A percentile compares a stretch with the other conserved stretches of the same genome.
phyloP scores from a whole-genome alignment of 2,797 vertebrate genomes.

The Rhynchonycteris naso region DNA sequence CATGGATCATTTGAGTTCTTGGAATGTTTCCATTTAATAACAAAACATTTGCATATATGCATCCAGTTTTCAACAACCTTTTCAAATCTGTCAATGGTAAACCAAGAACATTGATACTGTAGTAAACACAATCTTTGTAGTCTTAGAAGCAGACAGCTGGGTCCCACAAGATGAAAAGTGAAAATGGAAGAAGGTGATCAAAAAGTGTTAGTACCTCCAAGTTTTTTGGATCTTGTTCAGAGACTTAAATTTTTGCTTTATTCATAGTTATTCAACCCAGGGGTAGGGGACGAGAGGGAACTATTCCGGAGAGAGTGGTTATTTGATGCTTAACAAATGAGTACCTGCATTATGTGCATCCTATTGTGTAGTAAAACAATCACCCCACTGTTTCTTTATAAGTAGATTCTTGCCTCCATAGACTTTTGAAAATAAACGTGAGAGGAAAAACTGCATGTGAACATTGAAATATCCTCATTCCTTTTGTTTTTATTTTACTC shows the following conservation, averaged over 20 bases:
- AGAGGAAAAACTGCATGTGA: neutral
- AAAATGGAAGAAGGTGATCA: slow-evolving; percentile 66
- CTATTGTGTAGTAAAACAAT: neutral
- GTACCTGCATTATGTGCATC: neutral
- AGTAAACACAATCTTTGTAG: slow-evolving; percentile 77
- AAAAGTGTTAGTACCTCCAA: slow-evolving; percentile 69
- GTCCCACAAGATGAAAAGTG: slow-evolving; percentile 74
- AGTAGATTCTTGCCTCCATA: neutral
- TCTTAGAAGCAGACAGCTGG: slow-evolving; percentile 78
- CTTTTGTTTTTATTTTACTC: slow-evolving; percentile 24
- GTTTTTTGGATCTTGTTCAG: slow-evolving; percentile 67
- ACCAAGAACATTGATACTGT: slow-evolving; percentile 79
- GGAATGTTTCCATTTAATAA: slow-evolving; percentile 88
- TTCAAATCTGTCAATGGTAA: slow-evolving; percentile 79
- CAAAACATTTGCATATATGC: slow-evolving; percentile 86
- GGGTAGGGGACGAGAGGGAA: neutral
- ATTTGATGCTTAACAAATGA: neutral
- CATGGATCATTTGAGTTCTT: slow-evolving; percentile 88
- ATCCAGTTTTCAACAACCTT: slow-evolving; percentile 84
- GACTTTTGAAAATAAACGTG: neutral
- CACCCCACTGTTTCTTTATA: neutral
- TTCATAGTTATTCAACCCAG: slow-evolving; percentile 28
- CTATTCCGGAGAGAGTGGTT: neutral
- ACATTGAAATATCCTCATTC: slow-evolving; percentile 38
- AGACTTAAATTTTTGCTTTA: slow-evolving; percentile 67